phyloP scores from a whole-genome alignment of 37 sponge, comb jelly and placozoan species.

The Mnemiopsis leidyi region DNA sequence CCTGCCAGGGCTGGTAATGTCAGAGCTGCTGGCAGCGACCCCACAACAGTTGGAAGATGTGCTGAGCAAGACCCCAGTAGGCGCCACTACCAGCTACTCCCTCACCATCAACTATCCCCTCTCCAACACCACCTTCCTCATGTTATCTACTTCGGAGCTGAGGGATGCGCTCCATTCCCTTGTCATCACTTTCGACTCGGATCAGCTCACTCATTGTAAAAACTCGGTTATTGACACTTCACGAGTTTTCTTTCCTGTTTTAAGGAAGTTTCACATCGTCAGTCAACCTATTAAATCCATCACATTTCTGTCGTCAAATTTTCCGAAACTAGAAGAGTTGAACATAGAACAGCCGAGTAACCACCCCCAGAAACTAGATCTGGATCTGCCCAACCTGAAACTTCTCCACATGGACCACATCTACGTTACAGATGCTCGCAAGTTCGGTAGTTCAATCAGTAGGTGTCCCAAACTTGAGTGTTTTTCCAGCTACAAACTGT shows the following conservation, averaged over 20 bases:
- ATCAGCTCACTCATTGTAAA: neutral
- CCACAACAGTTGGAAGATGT: neutral
- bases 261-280: neutral
- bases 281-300: neutral
- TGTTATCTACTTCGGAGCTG: neutral
- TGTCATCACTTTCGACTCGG: neutral
- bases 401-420: neutral
- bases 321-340: neutral
- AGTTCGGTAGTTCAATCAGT: neutral
- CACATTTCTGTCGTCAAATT: neutral
- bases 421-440: neutral
- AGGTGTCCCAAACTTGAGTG: neutral
- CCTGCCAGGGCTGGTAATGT: too few species aligned
- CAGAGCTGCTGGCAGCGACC: neutral
- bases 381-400: neutral
- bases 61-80: neutral
- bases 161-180: neutral
- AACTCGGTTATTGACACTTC: neutral
- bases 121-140: neutral
- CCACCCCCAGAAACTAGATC: neutral
- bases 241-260: neutral
- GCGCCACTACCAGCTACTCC: neutral
- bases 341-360: neutral
- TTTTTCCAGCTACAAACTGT: neutral
- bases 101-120: neutral